A percentile compares a stretch with the other conserved stretches of the same genome.
phyloP scores from a whole-genome alignment of 2,797 vertebrate species.

The Platyrinchus mystaceus region DNA sequence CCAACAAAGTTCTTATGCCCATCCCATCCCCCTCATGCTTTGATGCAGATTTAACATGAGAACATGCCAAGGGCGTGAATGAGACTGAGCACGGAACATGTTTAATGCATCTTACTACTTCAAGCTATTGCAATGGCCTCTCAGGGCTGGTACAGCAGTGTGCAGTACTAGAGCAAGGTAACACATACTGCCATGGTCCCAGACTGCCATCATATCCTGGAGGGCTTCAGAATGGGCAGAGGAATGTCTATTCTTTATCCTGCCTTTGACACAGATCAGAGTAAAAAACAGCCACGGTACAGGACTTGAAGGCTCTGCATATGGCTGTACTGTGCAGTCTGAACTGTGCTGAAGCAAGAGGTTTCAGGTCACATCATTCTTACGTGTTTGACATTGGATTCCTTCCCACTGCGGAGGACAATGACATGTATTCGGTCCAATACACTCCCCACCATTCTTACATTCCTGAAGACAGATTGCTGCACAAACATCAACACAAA shows the following conservation, averaged over 20 bases:
- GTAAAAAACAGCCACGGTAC: neutral
- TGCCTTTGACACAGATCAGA: neutral
- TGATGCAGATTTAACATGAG: neutral
- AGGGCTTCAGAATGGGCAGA: neutral
- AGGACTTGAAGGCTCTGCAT: neutral
- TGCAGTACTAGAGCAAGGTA: neutral
- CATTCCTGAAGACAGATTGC: conserved; percentile 90
- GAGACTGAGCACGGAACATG: neutral
- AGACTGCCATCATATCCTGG: neutral
- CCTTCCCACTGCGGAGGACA: conserved; percentile 88
- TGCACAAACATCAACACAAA: conserved; percentile 53
- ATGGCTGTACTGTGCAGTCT: neutral
- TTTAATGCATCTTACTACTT: neutral
- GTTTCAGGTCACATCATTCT: conserved; percentile 55
- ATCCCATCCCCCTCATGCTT: neutral
- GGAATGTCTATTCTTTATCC: neutral
- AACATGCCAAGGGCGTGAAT: neutral
- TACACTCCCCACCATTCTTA: conserved; percentile 87
- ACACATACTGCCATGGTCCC: neutral
- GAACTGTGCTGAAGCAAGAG: neutral
- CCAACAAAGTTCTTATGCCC: neutral
- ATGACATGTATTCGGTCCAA: conserved; percentile 84
- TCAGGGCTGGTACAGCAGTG: neutral
- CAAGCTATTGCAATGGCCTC: neutral
- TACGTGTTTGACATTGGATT: conserved; percentile 86